Evolutionary conservation across 2,888 invertebrate species (phyloP).

Genomic region (Fragum whitleyi): DNA sequence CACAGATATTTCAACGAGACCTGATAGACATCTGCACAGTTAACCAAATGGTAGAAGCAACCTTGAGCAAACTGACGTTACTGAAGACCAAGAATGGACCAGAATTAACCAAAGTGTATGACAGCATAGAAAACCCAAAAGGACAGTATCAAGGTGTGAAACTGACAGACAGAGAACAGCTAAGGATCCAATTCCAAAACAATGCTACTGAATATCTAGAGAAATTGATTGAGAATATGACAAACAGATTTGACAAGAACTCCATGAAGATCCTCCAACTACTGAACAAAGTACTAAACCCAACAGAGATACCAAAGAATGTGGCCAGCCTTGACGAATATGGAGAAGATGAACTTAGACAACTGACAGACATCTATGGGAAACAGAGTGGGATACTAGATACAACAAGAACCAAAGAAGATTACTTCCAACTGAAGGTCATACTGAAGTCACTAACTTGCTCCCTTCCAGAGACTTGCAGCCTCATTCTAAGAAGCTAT

Average conservation of each 20-base stretch:
- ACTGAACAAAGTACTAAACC: conserved; percentile 15
- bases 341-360: conserved; percentile 25
- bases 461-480: too few species aligned
- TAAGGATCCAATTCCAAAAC: conserved; percentile 42
- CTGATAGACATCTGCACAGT: conserved; percentile 39
- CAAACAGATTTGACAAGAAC: conserved; percentile 30
- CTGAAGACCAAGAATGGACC: conserved; percentile 10
- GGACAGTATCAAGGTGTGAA: conserved; percentile 39
- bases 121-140: neutral
- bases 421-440: neutral
- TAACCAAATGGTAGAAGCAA: conserved; percentile 3
- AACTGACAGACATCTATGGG: neutral
- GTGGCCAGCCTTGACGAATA: neutral
- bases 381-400: neutral
- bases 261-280: conserved; percentile 29
- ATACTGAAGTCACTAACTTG: neutral
- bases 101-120: neutral
- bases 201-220: neutral
- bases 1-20: conserved; percentile 17
- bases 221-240: neutral
- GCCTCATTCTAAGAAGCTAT: neutral
- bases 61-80: neutral
- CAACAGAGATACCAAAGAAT: conserved; percentile 23
- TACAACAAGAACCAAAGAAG: neutral
- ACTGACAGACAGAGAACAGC: conserved; percentile 31